A percentile compares a stretch with the other conserved stretches of the same genome.
These are phyloP conservation scores for Acrocephalus scirpaceus DNA, from an alignment of 2,797 vertebrate species.

Conservation along the genomic window DNA sequence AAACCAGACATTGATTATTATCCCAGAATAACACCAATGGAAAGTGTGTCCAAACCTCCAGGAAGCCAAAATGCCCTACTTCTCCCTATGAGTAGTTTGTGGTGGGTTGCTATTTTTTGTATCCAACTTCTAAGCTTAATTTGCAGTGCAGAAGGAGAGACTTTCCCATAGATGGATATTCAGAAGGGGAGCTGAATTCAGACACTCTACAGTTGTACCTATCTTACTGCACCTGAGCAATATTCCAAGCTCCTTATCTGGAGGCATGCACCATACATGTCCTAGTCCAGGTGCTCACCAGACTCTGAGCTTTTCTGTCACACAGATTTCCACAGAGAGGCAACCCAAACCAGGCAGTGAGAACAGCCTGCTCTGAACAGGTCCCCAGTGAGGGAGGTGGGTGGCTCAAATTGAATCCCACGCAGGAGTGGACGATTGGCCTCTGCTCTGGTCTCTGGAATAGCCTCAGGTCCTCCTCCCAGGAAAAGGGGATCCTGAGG, in stretches of 20 bases:
- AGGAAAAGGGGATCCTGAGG: not conserved
- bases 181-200: not conserved
- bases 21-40: not conserved
- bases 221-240: not conserved
- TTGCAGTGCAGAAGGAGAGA: not conserved
- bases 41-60: not conserved
- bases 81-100: not conserved
- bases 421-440: not conserved
- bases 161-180: not conserved
- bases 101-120: not conserved
- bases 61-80: not conserved
- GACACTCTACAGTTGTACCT: not conserved
- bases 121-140: not conserved
- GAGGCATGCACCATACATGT: not conserved
- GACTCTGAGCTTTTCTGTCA: not conserved
- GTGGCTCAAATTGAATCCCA: not conserved
- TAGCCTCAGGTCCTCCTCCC: not conserved
- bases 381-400: not conserved
- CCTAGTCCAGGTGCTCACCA: not conserved
- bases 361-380: rapidly evolving
- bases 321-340: not conserved
- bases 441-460: not conserved
- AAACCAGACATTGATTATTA: not conserved
- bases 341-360: not conserved
- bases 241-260: not conserved